Evolutionary conservation across 2,797 vertebrate genomes (phyloP), one percentile per base, ranked within the genome.

Genomic region (Percopsis omiscomaycus): DNA sequence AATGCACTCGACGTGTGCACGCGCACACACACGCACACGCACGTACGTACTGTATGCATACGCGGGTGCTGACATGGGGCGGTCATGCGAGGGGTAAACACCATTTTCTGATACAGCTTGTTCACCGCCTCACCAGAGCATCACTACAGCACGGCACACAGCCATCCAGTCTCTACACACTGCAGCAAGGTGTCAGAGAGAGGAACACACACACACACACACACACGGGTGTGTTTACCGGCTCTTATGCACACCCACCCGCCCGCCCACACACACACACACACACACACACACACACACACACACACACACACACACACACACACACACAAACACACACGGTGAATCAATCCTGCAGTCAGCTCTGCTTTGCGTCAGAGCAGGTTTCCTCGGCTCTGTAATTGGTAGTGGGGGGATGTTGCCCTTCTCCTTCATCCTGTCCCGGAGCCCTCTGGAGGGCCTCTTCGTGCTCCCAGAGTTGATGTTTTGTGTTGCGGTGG

Each of bases 41-140:
- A 52, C 50, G 8, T 28, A 12, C 16, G 49, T 55, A 48, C 59
- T 52, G 64, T 63, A 55, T 61, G 68, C 32, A 46, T 65, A 47
- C 63, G 81, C 73, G 56, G 45, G 16, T 56, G 71, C 60, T 76
- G 77, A 79, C 78, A 78, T 68, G 62, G 74, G 82, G 68, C 30
- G 80, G 81, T 81, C 78, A 81, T 65, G 80, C 67, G 78, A 86
- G 75, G 74, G 68, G 68, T 84, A 68, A 83, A 75, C 68, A 75
- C 76, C 77, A 82, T 87, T 74, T 82, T 79, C 68, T 81, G 76
- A 87, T 86, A 55, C 61, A 22, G 63, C 76, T 68, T 63, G 63
- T 76, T 83, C 61, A 22, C 70, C 61, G 71, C 65, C 74, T 81
- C 63, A 75, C 59, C 45, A 75, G 63, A 76, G 73, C 74, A 79